Percentiles rank a stretch among this genome's conserved stretches.
Conservation (phyloP, 1,140 invertebrate genomes). For the Marisa cornuarietis region DNA sequence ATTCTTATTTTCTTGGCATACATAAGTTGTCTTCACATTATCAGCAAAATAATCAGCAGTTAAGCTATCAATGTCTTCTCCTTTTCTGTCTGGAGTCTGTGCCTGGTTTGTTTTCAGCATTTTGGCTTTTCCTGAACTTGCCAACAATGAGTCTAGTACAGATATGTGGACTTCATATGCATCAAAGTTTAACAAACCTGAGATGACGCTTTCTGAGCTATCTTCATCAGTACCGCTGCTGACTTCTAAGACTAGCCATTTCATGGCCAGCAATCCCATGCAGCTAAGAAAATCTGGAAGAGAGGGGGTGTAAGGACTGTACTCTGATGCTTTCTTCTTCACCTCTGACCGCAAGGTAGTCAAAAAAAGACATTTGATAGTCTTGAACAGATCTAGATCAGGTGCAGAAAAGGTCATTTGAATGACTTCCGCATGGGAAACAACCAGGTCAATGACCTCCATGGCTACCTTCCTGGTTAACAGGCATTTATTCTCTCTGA, state of each 20-base stretch:
- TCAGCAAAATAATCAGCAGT: background rate
- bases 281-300: conserved; percentile 11
- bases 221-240: background rate
- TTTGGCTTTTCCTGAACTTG: no score
- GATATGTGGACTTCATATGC: conserved; percentile 44
- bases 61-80: no score
- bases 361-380: background rate
- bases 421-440: conserved; percentile 2
- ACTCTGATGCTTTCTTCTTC: background rate
- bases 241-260: background rate
- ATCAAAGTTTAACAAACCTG: conserved; percentile 26
- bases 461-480: conserved; percentile 29
- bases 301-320: conserved; percentile 4
- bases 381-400: conserved; percentile 15
- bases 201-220: background rate
- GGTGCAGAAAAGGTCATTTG: background rate
- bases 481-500: conserved; percentile 26
- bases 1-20: background rate
- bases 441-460: conserved; percentile 21
- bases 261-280: conserved; percentile 8
- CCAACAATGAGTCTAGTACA: conserved; percentile 26
- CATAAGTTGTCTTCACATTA: background rate
- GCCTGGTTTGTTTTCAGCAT: no score
- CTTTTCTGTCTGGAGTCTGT: no score
- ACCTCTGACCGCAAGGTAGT: background rate